Percentiles rank a stretch among this genome's conserved stretches.
Conservation (phyloP, 1,140 invertebrate genomes). For the Sinonovacula constricta region DNA sequence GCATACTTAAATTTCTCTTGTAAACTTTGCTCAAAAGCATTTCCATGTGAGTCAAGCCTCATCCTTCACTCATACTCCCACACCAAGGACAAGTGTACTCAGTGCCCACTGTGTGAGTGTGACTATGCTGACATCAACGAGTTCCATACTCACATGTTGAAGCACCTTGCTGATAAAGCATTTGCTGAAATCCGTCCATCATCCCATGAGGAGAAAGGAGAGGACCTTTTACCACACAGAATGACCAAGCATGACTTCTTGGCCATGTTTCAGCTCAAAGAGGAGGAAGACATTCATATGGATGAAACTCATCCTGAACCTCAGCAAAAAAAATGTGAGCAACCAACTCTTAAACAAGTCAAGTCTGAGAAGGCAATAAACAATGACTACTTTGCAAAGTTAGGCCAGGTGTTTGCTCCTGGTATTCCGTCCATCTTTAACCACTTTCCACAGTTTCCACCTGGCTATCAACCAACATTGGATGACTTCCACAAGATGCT, state of each 20-base stretch:
- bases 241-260: slow-evolving; percentile 86
- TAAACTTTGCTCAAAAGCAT: slow-evolving; percentile 85
- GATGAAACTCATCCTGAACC: slow-evolving; percentile 32
- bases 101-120: slow-evolving; percentile 74
- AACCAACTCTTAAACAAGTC: slow-evolving; percentile 39
- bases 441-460: slow-evolving; percentile 34
- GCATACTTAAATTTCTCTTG: slow-evolving; percentile 85
- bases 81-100: slow-evolving; percentile 63
- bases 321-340: slow-evolving; percentile 49
- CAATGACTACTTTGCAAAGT: slow-evolving; percentile 66
- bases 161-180: slow-evolving; percentile 71
- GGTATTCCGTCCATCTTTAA: slow-evolving; percentile 48
- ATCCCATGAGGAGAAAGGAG: slow-evolving; percentile 25
- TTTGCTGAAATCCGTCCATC: slow-evolving; percentile 61
- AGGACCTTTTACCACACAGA: slow-evolving; percentile 47
- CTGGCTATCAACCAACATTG: slow-evolving; percentile 35
- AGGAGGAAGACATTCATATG: slow-evolving; percentile 53
- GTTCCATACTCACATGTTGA: slow-evolving; percentile 74
- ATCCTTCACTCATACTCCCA: slow-evolving; percentile 79
- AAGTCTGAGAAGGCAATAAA: slow-evolving; percentile 63
- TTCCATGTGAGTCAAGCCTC: slow-evolving; percentile 86
- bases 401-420: slow-evolving; percentile 60
- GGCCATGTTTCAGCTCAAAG: slow-evolving; percentile 86
- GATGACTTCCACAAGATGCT: slow-evolving; percentile 59
- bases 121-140: slow-evolving; percentile 70